These are phyloP conservation scores for Lepidothrix coronata DNA, from an alignment of 2,113 vertebrate species.

Conservation along the genomic window DNA sequence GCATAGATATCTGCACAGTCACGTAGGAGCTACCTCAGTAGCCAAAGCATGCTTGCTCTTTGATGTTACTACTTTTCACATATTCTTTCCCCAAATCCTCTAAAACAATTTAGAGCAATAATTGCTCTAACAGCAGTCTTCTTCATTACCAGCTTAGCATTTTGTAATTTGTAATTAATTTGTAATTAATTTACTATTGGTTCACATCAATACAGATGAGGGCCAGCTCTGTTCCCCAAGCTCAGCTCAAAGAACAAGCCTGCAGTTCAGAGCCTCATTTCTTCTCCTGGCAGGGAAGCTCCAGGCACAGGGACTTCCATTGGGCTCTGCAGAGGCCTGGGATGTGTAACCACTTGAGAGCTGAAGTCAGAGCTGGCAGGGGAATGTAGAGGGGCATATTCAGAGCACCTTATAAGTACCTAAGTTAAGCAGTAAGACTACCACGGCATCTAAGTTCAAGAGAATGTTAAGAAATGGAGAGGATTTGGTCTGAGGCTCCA, in stretches of 20 bases:
- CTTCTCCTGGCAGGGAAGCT: neutral
- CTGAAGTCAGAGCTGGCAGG: neutral
- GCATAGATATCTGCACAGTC: neutral
- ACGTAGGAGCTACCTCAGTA: neutral
- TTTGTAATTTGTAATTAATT: neutral
- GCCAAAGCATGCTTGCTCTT: neutral
- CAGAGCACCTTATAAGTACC: neutral
- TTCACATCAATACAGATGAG: accelerated
- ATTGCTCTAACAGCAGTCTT: neutral
- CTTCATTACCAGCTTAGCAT: neutral
- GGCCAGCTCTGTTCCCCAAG: neutral
- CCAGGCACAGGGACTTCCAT: neutral
- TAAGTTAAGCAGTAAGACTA: neutral
- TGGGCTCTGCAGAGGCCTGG: neutral
- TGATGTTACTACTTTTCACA: neutral
- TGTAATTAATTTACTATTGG: neutral
- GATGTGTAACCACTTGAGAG: neutral
- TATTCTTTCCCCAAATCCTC: neutral
- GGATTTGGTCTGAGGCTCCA: neutral
- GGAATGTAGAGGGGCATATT: neutral
- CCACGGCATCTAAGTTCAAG: neutral
- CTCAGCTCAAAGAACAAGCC: neutral
- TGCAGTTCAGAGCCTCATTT: neutral
- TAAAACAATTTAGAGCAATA: neutral
- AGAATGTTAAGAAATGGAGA: neutral